phyloP scores from a whole-genome alignment of 2,113 vertebrate species.

The Coptodon bakossiorum region DNA sequence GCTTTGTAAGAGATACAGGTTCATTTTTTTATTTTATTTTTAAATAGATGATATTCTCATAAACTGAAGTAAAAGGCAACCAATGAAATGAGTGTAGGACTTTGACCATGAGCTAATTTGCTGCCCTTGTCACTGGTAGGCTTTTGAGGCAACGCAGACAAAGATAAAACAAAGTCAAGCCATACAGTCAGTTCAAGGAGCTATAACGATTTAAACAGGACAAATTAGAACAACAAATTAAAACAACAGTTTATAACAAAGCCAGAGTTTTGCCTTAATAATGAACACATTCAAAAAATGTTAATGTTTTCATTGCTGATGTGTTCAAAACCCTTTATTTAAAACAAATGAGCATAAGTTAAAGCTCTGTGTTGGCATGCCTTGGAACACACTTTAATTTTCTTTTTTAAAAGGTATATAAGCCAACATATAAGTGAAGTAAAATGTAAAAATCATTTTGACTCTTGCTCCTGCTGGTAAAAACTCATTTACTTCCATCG shows the following conservation, averaged over 20 bases:
- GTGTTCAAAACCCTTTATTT: not conserved
- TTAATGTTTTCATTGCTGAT: not conserved
- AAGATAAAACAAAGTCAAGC: not conserved
- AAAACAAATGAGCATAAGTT: not conserved
- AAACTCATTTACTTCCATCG: not conserved
- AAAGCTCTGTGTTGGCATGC: not conserved
- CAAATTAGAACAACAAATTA: not conserved
- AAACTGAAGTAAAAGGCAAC: not conserved
- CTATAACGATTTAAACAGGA: not conserved
- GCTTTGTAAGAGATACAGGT: not conserved
- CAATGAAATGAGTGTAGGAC: not conserved
- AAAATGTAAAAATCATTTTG: not conserved
- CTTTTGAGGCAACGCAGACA: not conserved
- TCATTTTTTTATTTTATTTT: not conserved
- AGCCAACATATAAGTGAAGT: not conserved
- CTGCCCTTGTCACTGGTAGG: not conserved
- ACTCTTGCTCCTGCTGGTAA: not conserved
- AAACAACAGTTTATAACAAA: not conserved
- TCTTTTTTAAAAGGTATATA: not conserved
- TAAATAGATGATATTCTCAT: not conserved
- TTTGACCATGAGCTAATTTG: not conserved
- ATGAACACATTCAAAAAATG: not conserved
- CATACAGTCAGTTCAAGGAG: not conserved
- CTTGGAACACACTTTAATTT: not conserved
- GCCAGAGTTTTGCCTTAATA: not conserved